Evolutionary conservation across 2,888 invertebrate species (phyloP), one percentile per base, ranked within the genome.

Genomic region (Falcaria lacertinaria): DNA sequence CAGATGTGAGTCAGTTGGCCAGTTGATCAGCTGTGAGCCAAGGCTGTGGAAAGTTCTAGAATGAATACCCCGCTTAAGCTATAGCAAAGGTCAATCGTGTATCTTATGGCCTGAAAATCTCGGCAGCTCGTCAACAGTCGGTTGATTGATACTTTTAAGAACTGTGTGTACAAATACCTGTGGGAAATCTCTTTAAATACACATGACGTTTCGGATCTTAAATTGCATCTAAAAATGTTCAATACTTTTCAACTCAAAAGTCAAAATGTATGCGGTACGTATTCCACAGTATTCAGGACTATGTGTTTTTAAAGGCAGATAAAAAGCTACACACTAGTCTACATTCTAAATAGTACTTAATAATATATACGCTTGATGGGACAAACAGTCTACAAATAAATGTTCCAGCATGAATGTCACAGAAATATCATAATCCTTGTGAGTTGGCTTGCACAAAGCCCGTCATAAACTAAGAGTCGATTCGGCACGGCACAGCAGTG

Each of bases 401-500:
- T 33, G 37, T 28, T 7, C 11, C 28, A 11, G 28, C 11, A 28
- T 11, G 28, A 11, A 28, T 28, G 28, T 28, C 28, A 28, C 11
- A 28, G 28, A 28, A 22, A 11, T 11, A 28, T 28, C 11, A 28
- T 7, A 28, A 28, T 11, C 28, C 28, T 1, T 28, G 28, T 4
- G 6, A 7, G 11, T 28, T 28, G 28, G 28, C 28, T 28, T 28
- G 28, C 28, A 28, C 11, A 28, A 11, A 28, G 11, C 11, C 3
- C 28, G 11, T 28, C 63, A 56, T 67, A 71, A 70, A 69, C 68
- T 65, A 59, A 63, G 58, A 54, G 42, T 44, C 50, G 54, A 80
- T 80, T 80, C 59, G 80, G 64, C 69, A 73, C 59, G 80, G 64
- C 69, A 73, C 69, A 69, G 69, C 54, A 57, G 62, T 48, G 47